phyloP scores from a whole-genome alignment of 2,888 invertebrate genomes.

The Drosophila kambysellisi region DNA sequence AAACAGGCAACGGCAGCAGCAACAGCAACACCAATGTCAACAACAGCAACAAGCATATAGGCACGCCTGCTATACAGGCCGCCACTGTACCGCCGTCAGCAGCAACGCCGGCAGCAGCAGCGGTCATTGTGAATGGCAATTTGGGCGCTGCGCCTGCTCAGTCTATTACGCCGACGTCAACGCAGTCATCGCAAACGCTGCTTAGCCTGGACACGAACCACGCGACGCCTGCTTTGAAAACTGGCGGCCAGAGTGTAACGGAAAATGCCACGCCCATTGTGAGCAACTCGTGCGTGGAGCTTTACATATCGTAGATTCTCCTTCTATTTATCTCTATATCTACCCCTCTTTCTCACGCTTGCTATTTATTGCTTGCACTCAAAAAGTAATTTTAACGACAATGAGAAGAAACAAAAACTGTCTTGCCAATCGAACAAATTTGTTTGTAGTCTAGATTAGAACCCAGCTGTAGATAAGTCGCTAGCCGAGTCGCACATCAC shows the following conservation, averaged over 20 bases:
- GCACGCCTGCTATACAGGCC: slow-evolving; percentile 23
- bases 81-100: slow-evolving; percentile 17
- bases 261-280: slow-evolving; percentile 62
- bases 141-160: slow-evolving; percentile 39
- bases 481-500: slow-evolving; percentile 57
- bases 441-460: slow-evolving; percentile 67
- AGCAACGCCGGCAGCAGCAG: neutral
- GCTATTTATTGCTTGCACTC: slow-evolving; percentile 16
- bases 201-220: slow-evolving; percentile 70
- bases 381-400: slow-evolving; percentile 30
- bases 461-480: slow-evolving; percentile 54
- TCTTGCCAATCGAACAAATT: slow-evolving; percentile 79
- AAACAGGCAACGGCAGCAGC: slow-evolving; percentile 27
- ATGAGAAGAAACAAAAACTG: slow-evolving; percentile 8
- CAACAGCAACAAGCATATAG: slow-evolving; percentile 27
- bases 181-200: slow-evolving; percentile 38
- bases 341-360: slow-evolving; percentile 10
- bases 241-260: slow-evolving; percentile 39
- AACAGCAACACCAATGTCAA: slow-evolving; percentile 18
- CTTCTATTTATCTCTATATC: neutral
- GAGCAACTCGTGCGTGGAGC: slow-evolving; percentile 80
- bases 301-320: slow-evolving; percentile 72
- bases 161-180: slow-evolving; percentile 25
- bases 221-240: slow-evolving; percentile 58
- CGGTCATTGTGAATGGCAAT: slow-evolving; percentile 19